Conservation (phyloP, 2,113 vertebrate species). For the Scophthalmus maximus region DNA sequence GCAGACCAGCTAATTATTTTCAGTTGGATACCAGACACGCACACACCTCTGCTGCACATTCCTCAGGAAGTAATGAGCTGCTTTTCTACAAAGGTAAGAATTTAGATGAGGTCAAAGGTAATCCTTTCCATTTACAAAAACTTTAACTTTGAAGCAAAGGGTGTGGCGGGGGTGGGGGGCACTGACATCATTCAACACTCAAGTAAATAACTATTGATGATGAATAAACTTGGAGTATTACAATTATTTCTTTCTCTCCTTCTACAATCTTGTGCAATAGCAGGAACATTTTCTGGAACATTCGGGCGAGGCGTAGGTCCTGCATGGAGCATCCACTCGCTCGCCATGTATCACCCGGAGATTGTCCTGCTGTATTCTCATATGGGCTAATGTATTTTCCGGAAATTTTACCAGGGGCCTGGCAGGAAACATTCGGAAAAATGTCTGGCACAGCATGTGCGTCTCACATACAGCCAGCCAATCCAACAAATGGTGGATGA, state of each 20-base stretch:
- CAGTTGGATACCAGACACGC: constrained; percentile 48
- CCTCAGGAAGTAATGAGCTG: constrained; percentile 66
- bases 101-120: constrained; percentile 50
- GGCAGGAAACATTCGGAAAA: no score
- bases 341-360: no score
- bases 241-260: background rate
- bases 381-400: no score
- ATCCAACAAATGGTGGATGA: no score
- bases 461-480: no score
- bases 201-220: constrained; percentile 23
- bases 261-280: background rate
- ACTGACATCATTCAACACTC: constrained; percentile 21
- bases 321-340: no score
- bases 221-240: background rate
- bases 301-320: no score
- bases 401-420: no score
- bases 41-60: constrained; percentile 66
- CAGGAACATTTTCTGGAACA: no score
- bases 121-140: constrained; percentile 42
- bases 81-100: constrained; percentile 60
- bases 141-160: constrained; percentile 36
- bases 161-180: background rate
- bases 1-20: constrained; percentile 73
- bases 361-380: no score
- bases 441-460: no score